These are phyloP conservation scores for Orientallactaga bullata DNA, from an alignment of 2,113 vertebrate species.

Conservation along the genomic window DNA sequence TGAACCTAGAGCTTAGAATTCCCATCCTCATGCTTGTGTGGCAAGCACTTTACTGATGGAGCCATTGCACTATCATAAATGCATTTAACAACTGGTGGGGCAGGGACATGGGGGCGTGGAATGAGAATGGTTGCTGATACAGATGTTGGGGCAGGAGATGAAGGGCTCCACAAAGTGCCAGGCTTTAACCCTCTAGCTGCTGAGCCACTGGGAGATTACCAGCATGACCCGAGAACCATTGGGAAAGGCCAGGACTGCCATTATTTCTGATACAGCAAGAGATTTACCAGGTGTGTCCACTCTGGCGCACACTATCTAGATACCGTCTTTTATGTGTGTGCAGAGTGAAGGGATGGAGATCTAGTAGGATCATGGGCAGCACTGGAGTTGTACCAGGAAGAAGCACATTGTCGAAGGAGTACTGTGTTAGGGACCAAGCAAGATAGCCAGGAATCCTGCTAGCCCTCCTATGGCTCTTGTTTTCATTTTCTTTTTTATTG, in stretches of 20 bases:
- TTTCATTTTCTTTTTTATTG: conserved; percentile 74
- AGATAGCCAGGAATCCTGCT: not conserved
- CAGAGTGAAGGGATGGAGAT: not conserved
- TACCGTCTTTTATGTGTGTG: rapidly evolving
- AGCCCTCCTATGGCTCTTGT: not conserved
- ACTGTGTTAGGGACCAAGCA: not conserved
- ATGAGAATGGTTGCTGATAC: not conserved
- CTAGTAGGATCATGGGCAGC: not conserved
- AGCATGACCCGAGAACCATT: too few relatives aligned
- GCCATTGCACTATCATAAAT: too few relatives aligned
- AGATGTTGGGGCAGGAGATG: not conserved
- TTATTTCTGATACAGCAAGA: not conserved
- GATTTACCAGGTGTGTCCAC: not conserved
- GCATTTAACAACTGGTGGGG: not conserved
- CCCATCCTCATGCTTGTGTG: too few relatives aligned
- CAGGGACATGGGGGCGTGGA: too few relatives aligned
- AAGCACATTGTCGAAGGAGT: not conserved
- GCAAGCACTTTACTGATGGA: too few relatives aligned
- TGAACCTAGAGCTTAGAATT: too few relatives aligned
- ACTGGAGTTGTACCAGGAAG: not conserved
- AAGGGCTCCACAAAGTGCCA: not conserved
- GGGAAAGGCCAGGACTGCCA: not conserved
- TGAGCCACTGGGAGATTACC: not conserved
- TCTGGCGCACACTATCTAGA: not conserved
- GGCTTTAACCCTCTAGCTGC: not conserved